Evolutionary conservation across 2,797 vertebrate species (phyloP).

Genomic region (Poeciliopsis gracilis): DNA sequence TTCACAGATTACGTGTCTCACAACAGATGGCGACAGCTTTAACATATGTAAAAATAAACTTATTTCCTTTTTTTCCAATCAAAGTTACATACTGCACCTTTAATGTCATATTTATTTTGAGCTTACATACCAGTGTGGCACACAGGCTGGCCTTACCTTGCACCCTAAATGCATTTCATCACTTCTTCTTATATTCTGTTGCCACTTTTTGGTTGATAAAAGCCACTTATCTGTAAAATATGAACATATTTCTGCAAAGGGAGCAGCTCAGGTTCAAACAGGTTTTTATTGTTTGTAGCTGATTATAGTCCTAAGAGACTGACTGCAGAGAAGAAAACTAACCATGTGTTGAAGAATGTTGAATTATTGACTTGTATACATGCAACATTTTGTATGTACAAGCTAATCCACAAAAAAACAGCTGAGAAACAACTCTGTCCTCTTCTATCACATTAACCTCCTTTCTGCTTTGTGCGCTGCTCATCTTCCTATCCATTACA

Average conservation of each 20-base stretch:
- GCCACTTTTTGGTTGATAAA: not conserved
- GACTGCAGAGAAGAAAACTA: constrained; percentile 28
- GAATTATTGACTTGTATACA: constrained; percentile 49
- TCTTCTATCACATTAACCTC: constrained; percentile 31
- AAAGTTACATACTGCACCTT: too few relatives aligned
- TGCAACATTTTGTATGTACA: constrained; percentile 26
- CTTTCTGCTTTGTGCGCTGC: not conserved
- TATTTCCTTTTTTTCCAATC: too few relatives aligned
- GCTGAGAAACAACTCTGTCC: not conserved
- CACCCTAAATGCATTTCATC: not conserved
- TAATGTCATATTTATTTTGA: not conserved
- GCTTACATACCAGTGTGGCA: not conserved
- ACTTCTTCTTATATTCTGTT: not conserved
- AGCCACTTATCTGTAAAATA: not conserved
- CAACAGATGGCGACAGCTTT: too few relatives aligned
- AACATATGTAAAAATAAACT: too few relatives aligned
- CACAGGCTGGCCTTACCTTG: not conserved
- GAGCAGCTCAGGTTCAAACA: not conserved
- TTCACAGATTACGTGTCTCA: too few relatives aligned
- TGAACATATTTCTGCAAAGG: not conserved
- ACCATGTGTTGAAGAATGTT: constrained; percentile 22
- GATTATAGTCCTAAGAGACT: constrained; percentile 19
- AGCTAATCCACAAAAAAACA: constrained; percentile 26
- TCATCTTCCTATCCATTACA: constrained; percentile 19
- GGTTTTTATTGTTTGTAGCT: constrained; percentile 29